Evolutionary conservation across 1,140 invertebrate species (phyloP), one percentile per base, ranked within the genome.

Genomic region (Saccostrea cuccullata): DNA sequence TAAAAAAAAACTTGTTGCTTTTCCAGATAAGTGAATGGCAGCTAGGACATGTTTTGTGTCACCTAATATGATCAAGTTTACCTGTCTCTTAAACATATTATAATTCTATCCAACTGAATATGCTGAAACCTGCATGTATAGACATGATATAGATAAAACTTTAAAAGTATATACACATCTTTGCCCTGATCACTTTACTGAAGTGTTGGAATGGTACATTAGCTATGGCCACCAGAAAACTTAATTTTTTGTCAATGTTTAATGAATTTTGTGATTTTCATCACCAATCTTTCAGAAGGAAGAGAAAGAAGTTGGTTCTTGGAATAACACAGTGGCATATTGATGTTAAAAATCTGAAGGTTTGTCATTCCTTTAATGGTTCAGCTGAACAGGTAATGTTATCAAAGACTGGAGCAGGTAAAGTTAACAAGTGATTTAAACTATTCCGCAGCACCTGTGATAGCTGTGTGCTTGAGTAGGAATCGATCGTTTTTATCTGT

Each of bases 81-180:
- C 70, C 70, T 77, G 12, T 77, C 47, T 47, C 47, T 36, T 36
- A 36, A 26, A 77, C 26, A 9, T 77, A 36, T 30, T 77, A 77
- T 77, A 36, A 30, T 26, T 9, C 30, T 30, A 36, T 17, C 70
- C 70, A 77, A 77, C 70, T 12, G 70, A 77, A 36, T 77, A 77
- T 77, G 26, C 26, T 36, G 30, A 77, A 77, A 77, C 12, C 30
- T 30, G 13, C 70, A 77, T 77, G 70, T 77, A 77, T 77, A 17
- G 26, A 77, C 70, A 30, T 77, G 70, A 77, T 77, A 77, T 77
- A 77, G 70, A 77, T 77, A 77, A 77, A 77, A 30, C 70, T 30
- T 77, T 77, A 15, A 77, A 77, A 77, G 70, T 77, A 77, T 77
- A 77, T 36, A 77, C 70, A 77, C 70, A 77, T 77, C 70, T 77